A percentile compares a stretch with the other conserved stretches of the same genome.
These are phyloP conservation scores for Prunella strophiata DNA, from an alignment of 2,797 vertebrate genomes.

Conservation along the genomic window DNA sequence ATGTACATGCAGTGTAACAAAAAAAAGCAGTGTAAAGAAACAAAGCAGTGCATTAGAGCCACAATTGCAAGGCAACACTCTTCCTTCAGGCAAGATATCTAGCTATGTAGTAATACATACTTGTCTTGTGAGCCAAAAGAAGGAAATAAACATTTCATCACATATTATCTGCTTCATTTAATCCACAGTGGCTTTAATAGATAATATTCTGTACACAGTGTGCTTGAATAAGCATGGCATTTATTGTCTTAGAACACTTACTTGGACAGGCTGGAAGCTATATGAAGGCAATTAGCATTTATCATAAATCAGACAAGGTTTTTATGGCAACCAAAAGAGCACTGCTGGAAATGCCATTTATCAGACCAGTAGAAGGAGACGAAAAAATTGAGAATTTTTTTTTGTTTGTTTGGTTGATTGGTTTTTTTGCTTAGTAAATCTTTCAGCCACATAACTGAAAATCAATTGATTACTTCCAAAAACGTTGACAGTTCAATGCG, in stretches of 20 bases:
- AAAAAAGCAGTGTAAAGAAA: background rate
- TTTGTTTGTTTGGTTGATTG: no score
- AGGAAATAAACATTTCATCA: conserved; percentile 69
- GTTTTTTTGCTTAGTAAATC: background rate
- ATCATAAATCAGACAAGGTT: conserved; percentile 67
- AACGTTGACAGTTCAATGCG: background rate
- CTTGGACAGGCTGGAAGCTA: conserved; percentile 50
- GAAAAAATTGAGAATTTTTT: no score
- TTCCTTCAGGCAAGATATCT: conserved; percentile 17
- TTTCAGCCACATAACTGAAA: background rate
- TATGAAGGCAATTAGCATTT: conserved; percentile 72
- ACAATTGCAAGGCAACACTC: background rate
- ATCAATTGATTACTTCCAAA: background rate
- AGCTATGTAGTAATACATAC: background rate
- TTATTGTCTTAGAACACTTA: conserved; percentile 55
- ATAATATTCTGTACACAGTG: conserved; percentile 57
- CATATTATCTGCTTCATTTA: conserved; percentile 72
- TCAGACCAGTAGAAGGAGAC: background rate
- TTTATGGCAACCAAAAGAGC: conserved; percentile 15
- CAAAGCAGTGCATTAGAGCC: background rate
- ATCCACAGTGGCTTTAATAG: conserved; percentile 54
- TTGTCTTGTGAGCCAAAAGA: conserved; percentile 52
- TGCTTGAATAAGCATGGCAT: conserved; percentile 47
- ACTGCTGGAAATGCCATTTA: conserved; percentile 12
- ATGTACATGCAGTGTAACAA: background rate